phyloP scores from a whole-genome alignment of 1,140 invertebrate genomes.

The Brachionus sp. region DNA sequence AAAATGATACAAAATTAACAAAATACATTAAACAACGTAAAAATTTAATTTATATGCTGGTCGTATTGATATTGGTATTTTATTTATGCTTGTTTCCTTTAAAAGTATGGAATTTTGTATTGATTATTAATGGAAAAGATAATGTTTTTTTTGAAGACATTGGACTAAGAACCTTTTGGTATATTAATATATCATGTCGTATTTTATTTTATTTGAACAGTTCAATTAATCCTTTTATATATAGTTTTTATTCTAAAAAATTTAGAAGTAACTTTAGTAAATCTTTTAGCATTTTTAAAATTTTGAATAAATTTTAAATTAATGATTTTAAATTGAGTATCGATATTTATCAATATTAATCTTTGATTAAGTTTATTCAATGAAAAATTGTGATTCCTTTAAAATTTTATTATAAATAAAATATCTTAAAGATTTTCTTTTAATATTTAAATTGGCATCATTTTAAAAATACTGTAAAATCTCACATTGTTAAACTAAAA shows the following conservation, averaged over 20 bases:
- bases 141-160: background rate
- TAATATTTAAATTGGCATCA: too few species aligned
- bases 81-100: conserved; percentile 33
- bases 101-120: conserved; percentile 22
- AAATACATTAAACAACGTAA: conserved; percentile 3
- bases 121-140: background rate
- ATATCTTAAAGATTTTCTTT: too few species aligned
- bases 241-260: conserved; percentile 12
- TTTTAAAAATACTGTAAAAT: too few species aligned
- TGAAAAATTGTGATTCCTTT: too few species aligned
- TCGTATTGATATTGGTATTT: background rate
- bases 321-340: too few species aligned
- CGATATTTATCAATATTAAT: too few species aligned
- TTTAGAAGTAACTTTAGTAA: conserved; percentile 18
- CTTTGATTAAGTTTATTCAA: too few species aligned
- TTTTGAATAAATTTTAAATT: background rate
- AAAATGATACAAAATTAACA: background rate
- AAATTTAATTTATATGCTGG: conserved; percentile 34
- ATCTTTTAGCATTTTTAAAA: background rate
- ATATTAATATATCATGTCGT: conserved; percentile 20
- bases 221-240: conserved; percentile 32
- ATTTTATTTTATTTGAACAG: conserved; percentile 39
- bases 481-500: too few species aligned
- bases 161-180: background rate
- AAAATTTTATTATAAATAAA: too few species aligned